Conservation (phyloP, 2,797 vertebrate species). For the Micromesistius poutassou region DNA sequence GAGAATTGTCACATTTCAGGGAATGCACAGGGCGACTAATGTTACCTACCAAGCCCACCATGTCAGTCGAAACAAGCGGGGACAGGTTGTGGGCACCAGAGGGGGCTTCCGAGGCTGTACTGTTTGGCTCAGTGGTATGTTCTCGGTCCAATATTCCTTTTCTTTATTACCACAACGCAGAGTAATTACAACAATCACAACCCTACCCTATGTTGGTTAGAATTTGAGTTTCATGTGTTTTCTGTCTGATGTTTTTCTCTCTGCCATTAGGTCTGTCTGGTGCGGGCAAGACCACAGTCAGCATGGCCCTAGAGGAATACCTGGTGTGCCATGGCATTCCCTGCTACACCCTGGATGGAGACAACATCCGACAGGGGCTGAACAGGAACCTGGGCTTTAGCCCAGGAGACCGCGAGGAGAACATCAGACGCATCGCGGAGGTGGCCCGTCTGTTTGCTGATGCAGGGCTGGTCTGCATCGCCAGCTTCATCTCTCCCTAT, state of each 20-base stretch:
- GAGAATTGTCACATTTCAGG: constrained; percentile 67
- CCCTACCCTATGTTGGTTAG: not conserved
- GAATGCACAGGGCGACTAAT: constrained; percentile 95
- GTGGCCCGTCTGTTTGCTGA: constrained; percentile 96
- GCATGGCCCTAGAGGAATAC: constrained; percentile 98
- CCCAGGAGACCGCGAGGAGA: constrained; percentile 95
- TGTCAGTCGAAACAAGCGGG: constrained; percentile 95
- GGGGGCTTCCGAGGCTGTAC: constrained; percentile 97
- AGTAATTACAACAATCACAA: not conserved
- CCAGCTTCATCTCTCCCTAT: constrained; percentile 98
- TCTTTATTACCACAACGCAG: not conserved
- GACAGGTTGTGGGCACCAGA: constrained; percentile 94
- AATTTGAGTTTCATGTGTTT: not conserved
- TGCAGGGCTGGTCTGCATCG: constrained; percentile 94
- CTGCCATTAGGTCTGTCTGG: constrained; percentile 84
- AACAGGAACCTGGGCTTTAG: constrained; percentile 97
- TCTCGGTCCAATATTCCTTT: not conserved
- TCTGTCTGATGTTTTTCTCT: constrained; percentile 6
- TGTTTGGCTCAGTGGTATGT: constrained; percentile 93
- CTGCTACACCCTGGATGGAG: constrained; percentile 95
- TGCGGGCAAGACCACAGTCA: constrained; percentile 98
- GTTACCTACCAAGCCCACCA: constrained; percentile 98
- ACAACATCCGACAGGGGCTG: constrained; percentile 97
- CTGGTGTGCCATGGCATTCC: constrained; percentile 96
- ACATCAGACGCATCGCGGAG: constrained; percentile 94